Evolutionary conservation across 2,113 vertebrate species (phyloP), one percentile per base, ranked within the genome.

Genomic region (Dolichotis patagonum): DNA sequence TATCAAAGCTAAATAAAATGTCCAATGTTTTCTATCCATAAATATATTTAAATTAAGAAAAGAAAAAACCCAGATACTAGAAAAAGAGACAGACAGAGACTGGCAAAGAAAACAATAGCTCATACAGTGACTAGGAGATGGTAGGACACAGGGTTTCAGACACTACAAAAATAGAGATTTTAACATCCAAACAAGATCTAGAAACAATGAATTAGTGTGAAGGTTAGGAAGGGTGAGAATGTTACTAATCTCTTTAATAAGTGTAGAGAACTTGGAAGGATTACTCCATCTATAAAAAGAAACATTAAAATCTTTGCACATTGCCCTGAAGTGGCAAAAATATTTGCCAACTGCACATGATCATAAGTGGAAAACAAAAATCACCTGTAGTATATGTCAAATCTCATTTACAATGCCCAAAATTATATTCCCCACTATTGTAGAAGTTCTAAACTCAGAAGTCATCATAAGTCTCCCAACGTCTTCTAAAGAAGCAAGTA

Each of bases 391-490:
- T 54, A 86, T 46, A 77, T 69, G 41, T 77, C 52, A 78, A 78
- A 86, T 77, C 54, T 94, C 65, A 96, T 90, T 26, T 60, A 87
- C 9, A 90, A 62, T 43, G 24, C 54, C 49, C 32, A 71, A 92
- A 85, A 62, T 62, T 43, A 96, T 13, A 93, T 11, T 71, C n/a
- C 54, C 17, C 20, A 49, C 24, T 58, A 19, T 17, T 49, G 0
- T 30, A 83, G 49, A 62, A 86, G 83, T 86, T 95, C 69, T 97
- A 88, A 80, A 95, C 63, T 73, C 30, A 94, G 38, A 88, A 94
- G 63, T 41, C 65, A n/a, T 16, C 41, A 56, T 78, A 71, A 91
- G 80, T 17, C 1, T 10, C 30, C 10, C 26, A 85, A 67, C 46
- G 2, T 65, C 8, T 91, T 41, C 54, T 65, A 4, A 86, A 73